These are phyloP conservation scores for Colinus virginianus DNA, from an alignment of 2,113 vertebrate genomes.

Conservation along the genomic window DNA sequence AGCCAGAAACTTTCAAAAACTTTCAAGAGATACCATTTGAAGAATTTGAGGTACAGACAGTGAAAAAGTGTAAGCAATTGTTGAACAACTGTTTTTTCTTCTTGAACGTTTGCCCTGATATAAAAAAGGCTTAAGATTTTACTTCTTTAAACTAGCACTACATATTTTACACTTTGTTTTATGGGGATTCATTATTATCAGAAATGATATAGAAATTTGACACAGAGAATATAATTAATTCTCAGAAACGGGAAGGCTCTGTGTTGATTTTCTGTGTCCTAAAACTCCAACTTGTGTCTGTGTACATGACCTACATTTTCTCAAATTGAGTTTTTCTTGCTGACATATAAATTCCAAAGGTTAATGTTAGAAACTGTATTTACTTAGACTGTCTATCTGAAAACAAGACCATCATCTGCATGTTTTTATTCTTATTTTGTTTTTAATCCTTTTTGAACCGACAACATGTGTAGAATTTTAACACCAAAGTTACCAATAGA, in stretches of 20 bases:
- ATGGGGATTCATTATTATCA: neutral
- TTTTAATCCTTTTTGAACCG: neutral
- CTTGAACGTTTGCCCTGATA: neutral
- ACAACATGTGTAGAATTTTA: neutral
- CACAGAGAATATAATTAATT: neutral
- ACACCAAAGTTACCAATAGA: neutral
- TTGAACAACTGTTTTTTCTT: neutral
- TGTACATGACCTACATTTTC: neutral
- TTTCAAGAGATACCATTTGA: neutral
- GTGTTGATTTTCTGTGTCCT: neutral
- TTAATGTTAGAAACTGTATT: neutral
- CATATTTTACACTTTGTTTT: neutral
- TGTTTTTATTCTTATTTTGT: neutral
- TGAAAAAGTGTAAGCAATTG: neutral
- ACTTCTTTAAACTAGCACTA: neutral
- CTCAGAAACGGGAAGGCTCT: neutral
- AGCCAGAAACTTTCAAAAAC: neutral
- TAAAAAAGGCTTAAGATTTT: neutral
- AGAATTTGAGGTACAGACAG: neutral
- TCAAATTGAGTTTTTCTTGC: neutral
- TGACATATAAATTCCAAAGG: neutral
- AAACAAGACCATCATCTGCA: neutral
- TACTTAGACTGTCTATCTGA: neutral
- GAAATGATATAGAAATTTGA: neutral
- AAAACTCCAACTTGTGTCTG: neutral